Evolutionary conservation across 2,797 vertebrate species (phyloP).

Genomic region (Tauraco hartlaubi): DNA sequence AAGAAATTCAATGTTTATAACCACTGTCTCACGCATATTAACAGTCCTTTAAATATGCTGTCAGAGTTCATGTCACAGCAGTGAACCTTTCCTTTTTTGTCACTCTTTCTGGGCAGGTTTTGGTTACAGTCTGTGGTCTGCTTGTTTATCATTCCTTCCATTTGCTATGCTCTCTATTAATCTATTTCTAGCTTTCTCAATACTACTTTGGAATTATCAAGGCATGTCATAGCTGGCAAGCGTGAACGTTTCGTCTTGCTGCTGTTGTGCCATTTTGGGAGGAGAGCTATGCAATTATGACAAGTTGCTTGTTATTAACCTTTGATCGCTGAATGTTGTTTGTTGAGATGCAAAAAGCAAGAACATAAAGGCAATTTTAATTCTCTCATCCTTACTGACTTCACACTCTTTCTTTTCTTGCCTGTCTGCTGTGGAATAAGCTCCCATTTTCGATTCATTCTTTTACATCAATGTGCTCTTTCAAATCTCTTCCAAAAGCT

Average conservation of each 20-base stretch:
- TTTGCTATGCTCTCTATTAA: constrained; percentile 8
- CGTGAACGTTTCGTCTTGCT: background rate
- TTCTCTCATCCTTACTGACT: constrained; percentile 50
- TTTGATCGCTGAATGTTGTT: constrained; percentile 40
- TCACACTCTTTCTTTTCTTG: constrained; percentile 12
- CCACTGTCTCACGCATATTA: background rate
- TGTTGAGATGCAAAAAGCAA: constrained; percentile 27
- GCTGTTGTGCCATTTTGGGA: constrained; percentile 17
- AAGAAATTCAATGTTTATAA: background rate
- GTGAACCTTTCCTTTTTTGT: background rate
- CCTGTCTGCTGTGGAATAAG: constrained; percentile 10
- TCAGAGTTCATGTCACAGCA: background rate
- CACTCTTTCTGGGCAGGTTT: background rate
- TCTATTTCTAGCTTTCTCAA: background rate
- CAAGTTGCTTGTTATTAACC: constrained; percentile 56
- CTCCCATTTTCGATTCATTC: constrained; percentile 23
- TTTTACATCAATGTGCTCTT: constrained; percentile 6
- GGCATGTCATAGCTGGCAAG: background rate
- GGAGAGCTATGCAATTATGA: constrained; percentile 38
- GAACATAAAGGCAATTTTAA: constrained; percentile 54
- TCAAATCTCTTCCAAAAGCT: constrained; percentile 40
- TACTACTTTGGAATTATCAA: constrained; percentile 20
- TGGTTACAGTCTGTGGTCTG: background rate
- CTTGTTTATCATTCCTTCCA: background rate
- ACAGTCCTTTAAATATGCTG: background rate